Evolutionary conservation across 2,888 invertebrate genomes (phyloP), one percentile per base, ranked within the genome.

Genomic region (Chrysotoxum bicinctum): DNA sequence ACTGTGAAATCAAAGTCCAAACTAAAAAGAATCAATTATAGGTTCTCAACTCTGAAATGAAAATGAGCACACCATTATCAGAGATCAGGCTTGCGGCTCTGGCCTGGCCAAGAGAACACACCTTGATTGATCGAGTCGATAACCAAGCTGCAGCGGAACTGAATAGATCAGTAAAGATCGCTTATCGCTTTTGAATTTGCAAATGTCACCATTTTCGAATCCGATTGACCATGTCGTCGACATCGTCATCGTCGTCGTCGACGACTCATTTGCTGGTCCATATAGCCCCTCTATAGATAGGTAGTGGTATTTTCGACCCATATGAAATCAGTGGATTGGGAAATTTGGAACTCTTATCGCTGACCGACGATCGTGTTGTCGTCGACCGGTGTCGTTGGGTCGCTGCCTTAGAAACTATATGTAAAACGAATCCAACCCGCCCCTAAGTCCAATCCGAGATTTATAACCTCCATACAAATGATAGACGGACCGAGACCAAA

Each of bases 401-500:
- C 64, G 68, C 16, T 21, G 56, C 21, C 30, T 21, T 30, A 48
- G 35, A 64, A 32, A 45, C 48, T 12, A 50, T n/a, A 14, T 14
- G 30, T 1, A 30, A 56, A 74, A 40, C 37, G 52, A 32, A 79
- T 43, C 70, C 26, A 40, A 37, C 35, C 72, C 80, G 72, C 80
- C 80, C 76, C 69, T 58, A 45, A 73, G 50, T 50, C 80, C 76
- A 77, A 77, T 85, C 73, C 35, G 73, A 85, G 85, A 85, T 85
- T 85, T 85, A 85, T 85, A 73, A 77, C 85, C 56, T 62, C 77
- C 80, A 85, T 85, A 85, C 81, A 85, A 85, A 77, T 85, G 85
- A 85, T 85, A 85, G 85, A 85, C 81, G 85, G 85, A 85, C 85
- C 85, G 85, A 81, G 73, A 85, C 85, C 76, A 58, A 77, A 77